Base-by-base conservation (phyloP, 2,797 vertebrate genomes). In the Peromyscus melanophrys region DNA sequence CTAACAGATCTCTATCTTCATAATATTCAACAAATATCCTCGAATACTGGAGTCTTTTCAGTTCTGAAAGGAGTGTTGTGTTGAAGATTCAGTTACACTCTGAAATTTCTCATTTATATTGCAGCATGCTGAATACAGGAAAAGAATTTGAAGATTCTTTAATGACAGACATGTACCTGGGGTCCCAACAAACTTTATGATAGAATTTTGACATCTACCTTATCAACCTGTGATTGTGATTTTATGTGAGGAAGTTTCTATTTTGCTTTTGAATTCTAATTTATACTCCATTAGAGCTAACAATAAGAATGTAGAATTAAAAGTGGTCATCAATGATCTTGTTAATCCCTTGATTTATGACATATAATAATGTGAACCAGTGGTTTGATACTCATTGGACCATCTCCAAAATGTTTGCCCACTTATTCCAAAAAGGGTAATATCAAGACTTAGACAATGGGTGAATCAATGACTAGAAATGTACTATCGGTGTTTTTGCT, bases 391-490 rank as follows among this genome's bases (percentile, higher is more conserved):
- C 57, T 37, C 31, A 17, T 10, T 92, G 90, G 96, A 94, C 52
- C 9, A 63, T 46, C 19, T 95, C 81, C 92, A 93, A 90, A 49
- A 49, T 71, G 93, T 94, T 95, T 6, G 84, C 49, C 34, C 71
- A 92, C 16, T 97, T 96, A 71, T 84, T 94, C 81, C 57, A 65
- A 88, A 96, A 83, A 90, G 43, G 63, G 34, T 7, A 95, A 46
- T 88, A 29, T 21, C 87, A 85, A 8, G 34, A 57, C 21, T 49
- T 43, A 93, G 57, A 89, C 43, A 75, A 25, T 88, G 65, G 83
- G 76, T 81, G 88, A 95, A 86, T 93, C 75, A 84, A 89, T 87
- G 46, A 46, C 63, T 83, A 82, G 78, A 78, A 83, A 89, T 63
- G 19, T 5, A 49, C 69, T 34, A 17, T 23, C 73, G 40, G 6